Base-by-base conservation (phyloP, 2,888 invertebrate species). In the Epirrhoe tristata region DNA sequence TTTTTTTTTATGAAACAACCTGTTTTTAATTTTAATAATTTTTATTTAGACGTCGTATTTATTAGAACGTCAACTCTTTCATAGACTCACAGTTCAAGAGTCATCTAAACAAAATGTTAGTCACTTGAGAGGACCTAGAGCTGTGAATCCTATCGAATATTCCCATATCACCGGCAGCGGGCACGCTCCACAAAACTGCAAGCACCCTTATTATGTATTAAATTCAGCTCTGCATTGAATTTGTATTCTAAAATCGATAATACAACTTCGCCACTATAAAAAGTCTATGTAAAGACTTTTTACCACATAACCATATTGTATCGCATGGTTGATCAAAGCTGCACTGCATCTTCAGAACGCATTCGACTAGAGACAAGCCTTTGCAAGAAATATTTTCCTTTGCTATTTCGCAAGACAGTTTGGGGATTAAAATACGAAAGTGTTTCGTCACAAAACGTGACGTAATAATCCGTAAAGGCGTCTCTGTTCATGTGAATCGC, bases 251-350 rank as follows among this genome's bases (percentile, higher is more conserved):
- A 24, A 24, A 58, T 75, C 76, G 86, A 88, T 88, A 86, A 88
- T 88, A 91, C 91, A 89, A 88, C 88, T 88, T 79, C 81, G 77
- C 79, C 80, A 81, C 81, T 78, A n/a, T n/a, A 79, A 80, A 80
- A 81, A 83, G 78, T 86, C 85, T 86, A 81, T 91, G 1, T 5
- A 90, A 87, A 90, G 74, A n/a, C n/a, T n/a, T n/a, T n/a, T 81
- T 75, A 81, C 82, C 86, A 90, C 87, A 91, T 88, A 89, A 91
- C 89, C 87, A 86, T 89, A 89, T 89, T 79, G 81, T 83, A 78
- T 84, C 85, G 88, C 88, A 87, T 91, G 91, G 91, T 91, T 90
- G 91, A 91, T 92, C 92, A 92, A 92, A 91, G 90, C 84, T 81
- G 81, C 84, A 81, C 74, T 80, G 79, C 79, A 79, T 81, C 81